Conservation (phyloP, 2,888 invertebrate species). For the Andrena hattorfiana region DNA sequence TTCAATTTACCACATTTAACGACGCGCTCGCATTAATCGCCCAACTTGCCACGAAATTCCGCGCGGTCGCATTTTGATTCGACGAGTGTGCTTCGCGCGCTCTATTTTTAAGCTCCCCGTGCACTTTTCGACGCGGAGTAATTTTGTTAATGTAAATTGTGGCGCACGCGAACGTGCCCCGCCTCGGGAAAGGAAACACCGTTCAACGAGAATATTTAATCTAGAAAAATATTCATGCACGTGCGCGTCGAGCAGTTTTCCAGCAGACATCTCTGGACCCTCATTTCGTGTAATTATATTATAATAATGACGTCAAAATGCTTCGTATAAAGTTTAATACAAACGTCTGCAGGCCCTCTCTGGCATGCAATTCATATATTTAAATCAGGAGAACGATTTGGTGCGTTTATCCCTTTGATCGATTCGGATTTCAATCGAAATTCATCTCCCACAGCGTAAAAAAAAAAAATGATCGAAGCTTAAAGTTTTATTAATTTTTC, state of each 20-base stretch:
- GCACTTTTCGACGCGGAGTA: constrained; percentile 25
- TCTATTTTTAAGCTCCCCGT: constrained; percentile 26
- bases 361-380: background rate
- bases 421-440: background rate
- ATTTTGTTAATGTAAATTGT: constrained; percentile 43
- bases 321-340: background rate
- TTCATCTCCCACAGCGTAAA: background rate
- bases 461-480: background rate
- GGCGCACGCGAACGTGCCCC: constrained; percentile 1
- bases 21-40: constrained; percentile 43
- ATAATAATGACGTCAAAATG: constrained; percentile 5
- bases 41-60: constrained; percentile 33
- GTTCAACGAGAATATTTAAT: constrained; percentile 22
- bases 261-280: constrained; percentile 25
- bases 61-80: constrained; percentile 25
- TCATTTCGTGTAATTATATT: constrained; percentile 30
- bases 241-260: constrained; percentile 9
- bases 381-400: background rate
- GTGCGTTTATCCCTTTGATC: background rate
- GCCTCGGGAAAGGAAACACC: constrained; percentile 13
- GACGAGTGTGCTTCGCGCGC: constrained; percentile 26
- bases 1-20: constrained; percentile 46
- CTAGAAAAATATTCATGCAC: constrained; percentile 24
- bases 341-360: background rate
- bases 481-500: background rate